Base-by-base conservation (phyloP, 2,113 vertebrate species). In the Seriola quinqueradiata region DNA sequence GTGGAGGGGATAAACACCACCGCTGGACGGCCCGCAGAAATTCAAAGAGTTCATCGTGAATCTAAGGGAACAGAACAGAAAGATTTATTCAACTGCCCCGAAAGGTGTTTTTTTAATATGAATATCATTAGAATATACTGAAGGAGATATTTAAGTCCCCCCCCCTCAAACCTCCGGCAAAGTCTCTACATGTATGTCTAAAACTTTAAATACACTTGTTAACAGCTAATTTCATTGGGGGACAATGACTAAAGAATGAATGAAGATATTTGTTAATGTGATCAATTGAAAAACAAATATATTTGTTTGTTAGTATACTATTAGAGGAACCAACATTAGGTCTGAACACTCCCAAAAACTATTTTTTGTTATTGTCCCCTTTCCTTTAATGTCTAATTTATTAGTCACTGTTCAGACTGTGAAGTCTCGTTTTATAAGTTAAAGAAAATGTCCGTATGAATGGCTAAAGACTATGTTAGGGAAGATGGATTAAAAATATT, bases 21-120 rank as follows among this genome's bases (percentile, higher is more conserved):
- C 46, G 38, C 80, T 19, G 52, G 92, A 28, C 28, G 87, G 50
- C 25, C 93, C 90, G 75, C 91, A 93, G 75, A 94, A 95, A 92
- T 88, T 91, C 80, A 94, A 14, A 2, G 93, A 85, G 89, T 94
- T 93, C 94, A 95, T 95, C 0, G 1, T 79, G 58, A 42, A 44
- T 10, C 85, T 77, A 2, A 32, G 8, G 21, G 38, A 23, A 58
- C 11, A 79, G 38, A 23, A 58, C 11, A 79, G 5, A 71, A 16
- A 68, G 0, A 3, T 23, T 1, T 4, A 8, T 46, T 38, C 32
- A 4, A 65, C 6, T 4, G 6, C n/a, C n/a, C 9, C 25, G 14
- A 65, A n/a, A 3, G 4, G 14, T 16, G 5, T 0, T 0, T 57
- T 54, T 28, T 75, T 32, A 1, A 28, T 28, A 28, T 28, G 28